Evolutionary conservation across 2,797 vertebrate species (phyloP).

Genomic region (Channa striata): DNA sequence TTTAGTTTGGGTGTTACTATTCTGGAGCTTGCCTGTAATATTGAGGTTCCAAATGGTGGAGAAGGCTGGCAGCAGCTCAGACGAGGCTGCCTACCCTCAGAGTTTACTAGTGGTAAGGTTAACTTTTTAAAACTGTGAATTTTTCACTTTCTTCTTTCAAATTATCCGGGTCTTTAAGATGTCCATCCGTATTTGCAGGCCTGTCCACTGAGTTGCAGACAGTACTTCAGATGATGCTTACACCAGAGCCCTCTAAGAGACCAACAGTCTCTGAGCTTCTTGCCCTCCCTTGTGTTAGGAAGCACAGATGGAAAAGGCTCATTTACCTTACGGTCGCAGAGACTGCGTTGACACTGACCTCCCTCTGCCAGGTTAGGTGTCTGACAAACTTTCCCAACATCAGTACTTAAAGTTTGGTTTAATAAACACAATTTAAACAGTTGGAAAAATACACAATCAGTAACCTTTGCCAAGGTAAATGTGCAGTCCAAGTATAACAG

Average conservation of each 20-base stretch:
- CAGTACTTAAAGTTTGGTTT: neutral
- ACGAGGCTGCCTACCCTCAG: constrained; percentile 87
- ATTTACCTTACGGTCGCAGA: constrained; percentile 74
- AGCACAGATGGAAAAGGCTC: constrained; percentile 78
- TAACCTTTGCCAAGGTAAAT: neutral
- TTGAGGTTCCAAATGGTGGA: constrained; percentile 91
- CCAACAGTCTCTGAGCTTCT: constrained; percentile 86
- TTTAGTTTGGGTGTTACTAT: constrained; percentile 91
- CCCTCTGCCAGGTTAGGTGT: constrained; percentile 76
- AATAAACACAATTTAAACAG: neutral
- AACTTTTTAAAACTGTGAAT: neutral
- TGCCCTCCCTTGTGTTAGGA: constrained; percentile 76
- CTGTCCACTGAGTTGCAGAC: constrained; percentile 88
- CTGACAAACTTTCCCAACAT: neutral
- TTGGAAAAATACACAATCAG: neutral
- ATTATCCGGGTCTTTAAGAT: neutral
- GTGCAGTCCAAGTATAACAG: neutral
- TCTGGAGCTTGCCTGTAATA: constrained; percentile 91
- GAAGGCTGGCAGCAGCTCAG: constrained; percentile 93
- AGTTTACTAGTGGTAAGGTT: constrained; percentile 86
- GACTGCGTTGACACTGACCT: constrained; percentile 65
- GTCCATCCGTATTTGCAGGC: constrained; percentile 55
- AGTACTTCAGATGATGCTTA: constrained; percentile 88
- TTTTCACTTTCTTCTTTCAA: neutral
- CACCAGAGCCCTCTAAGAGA: constrained; percentile 83